These are phyloP conservation scores for Sinocyclocheilus maitianheensis DNA, from an alignment of 2,113 vertebrate genomes.

Conservation along the genomic window DNA sequence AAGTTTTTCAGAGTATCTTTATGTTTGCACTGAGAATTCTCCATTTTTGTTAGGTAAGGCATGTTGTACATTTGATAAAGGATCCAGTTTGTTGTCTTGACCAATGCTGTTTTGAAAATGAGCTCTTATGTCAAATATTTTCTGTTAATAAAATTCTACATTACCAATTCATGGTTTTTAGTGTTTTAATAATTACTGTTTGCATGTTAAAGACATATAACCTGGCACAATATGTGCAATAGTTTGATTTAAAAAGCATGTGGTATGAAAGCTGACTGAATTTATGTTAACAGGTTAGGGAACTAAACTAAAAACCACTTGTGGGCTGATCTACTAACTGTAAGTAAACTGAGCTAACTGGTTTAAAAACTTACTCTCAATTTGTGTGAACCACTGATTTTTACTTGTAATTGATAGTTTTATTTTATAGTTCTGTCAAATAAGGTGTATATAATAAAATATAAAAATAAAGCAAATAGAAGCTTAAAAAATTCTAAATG, in stretches of 20 bases:
- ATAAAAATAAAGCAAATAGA: neutral
- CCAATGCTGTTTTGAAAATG: slow-evolving; percentile 55
- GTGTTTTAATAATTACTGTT: neutral
- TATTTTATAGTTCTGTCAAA: neutral
- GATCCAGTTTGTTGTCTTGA: slow-evolving; percentile 19
- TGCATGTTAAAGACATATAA: neutral
- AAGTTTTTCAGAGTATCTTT: slow-evolving; percentile 74
- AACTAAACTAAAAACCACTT: neutral
- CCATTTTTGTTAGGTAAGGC: slow-evolving; percentile 19
- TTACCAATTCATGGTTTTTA: slow-evolving; percentile 3
- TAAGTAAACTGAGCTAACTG: neutral
- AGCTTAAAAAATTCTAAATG: neutral
- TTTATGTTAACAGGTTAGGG: neutral
- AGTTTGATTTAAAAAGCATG: neutral
- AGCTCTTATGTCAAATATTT: slow-evolving; percentile 45
- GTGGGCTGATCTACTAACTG: neutral
- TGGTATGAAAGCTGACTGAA: neutral
- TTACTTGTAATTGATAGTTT: neutral
- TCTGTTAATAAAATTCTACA: slow-evolving; percentile 41
- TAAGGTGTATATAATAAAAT: neutral
- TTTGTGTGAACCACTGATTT: neutral
- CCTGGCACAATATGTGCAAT: neutral
- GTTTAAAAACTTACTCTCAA: neutral
- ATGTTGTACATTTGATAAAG: slow-evolving; percentile 52
- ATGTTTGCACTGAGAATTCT: slow-evolving; percentile 63